A percentile compares a stretch with the other conserved stretches of the same genome.
Conservation (phyloP, 2,888 invertebrate species). For the Listrodromus nycthemerus region DNA sequence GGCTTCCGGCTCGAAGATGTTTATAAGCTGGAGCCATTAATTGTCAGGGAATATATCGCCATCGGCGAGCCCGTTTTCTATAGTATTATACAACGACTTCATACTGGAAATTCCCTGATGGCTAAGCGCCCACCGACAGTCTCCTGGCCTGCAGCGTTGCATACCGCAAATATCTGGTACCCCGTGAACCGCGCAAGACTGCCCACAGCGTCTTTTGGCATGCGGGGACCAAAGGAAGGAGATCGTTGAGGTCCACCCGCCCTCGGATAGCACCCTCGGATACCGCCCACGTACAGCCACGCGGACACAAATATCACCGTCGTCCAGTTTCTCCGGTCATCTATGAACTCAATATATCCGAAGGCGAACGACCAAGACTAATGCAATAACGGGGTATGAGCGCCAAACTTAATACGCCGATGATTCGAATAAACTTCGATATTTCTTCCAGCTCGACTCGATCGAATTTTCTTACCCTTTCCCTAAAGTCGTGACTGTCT, state of each 20-base stretch:
- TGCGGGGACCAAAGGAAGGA: slow-evolving; percentile 62
- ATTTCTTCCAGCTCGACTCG: background rate
- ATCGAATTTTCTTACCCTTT: background rate
- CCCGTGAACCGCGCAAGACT: slow-evolving; percentile 76
- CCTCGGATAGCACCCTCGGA: background rate
- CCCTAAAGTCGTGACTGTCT: background rate
- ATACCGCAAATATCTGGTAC: slow-evolving; percentile 79
- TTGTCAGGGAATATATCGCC: slow-evolving; percentile 72
- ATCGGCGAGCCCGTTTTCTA: slow-evolving; percentile 71
- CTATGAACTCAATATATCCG: background rate
- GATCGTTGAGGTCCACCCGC: slow-evolving; percentile 6
- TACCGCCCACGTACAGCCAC: no score
- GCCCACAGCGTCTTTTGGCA: slow-evolving; percentile 77
- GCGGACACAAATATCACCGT: background rate
- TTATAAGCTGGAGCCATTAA: slow-evolving; percentile 81
- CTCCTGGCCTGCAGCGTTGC: slow-evolving; percentile 62
- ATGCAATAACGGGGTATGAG: background rate
- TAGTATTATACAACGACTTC: slow-evolving; percentile 44
- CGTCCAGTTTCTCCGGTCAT: background rate
- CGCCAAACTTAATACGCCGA: background rate
- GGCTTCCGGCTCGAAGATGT: slow-evolving; percentile 72
- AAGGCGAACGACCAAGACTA: background rate
- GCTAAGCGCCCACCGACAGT: slow-evolving; percentile 42
- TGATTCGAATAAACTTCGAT: background rate
- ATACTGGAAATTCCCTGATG: slow-evolving; percentile 51